These are phyloP conservation scores for Sparus aurata DNA, from an alignment of 2,797 vertebrate genomes.

Conservation along the genomic window DNA sequence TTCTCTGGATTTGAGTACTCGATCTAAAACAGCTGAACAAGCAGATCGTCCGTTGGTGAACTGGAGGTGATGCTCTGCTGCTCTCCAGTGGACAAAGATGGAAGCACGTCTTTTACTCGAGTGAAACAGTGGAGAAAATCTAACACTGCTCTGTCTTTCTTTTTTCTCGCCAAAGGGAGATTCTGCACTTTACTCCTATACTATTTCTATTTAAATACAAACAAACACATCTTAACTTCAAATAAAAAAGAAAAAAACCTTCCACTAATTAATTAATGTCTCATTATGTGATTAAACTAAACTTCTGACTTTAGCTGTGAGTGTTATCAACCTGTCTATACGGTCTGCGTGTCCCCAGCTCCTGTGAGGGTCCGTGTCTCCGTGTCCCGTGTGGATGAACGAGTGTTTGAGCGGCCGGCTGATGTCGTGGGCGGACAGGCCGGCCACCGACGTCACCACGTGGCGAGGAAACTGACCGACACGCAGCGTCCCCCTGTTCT, in stretches of 20 bases:
- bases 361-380: constrained; percentile 95
- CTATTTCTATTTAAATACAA: neutral
- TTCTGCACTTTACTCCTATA: neutral
- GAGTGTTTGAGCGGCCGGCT: constrained; percentile 98
- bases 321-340: constrained; percentile 92
- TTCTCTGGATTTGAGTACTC: neutral
- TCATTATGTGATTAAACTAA: neutral
- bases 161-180: too few species aligned
- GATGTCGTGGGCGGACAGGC: constrained; percentile 97
- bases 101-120: neutral
- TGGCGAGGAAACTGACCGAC: constrained; percentile 97
- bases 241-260: neutral
- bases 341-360: constrained; percentile 98
- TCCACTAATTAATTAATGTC: too few species aligned
- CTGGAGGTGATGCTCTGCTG: constrained; percentile 44
- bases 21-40: neutral
- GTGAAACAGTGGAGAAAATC: neutral
- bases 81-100: constrained; percentile 66
- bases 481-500: constrained; percentile 95
- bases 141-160: too few species aligned
- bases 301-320: accelerated
- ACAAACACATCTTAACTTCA: too few species aligned
- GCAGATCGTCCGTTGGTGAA: neutral
- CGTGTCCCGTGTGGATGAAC: constrained; percentile 99
- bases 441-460: constrained; percentile 96